Conservation (phyloP, 92 coral and sea anemone species). For the Chrysogorgia sp. region DNA sequence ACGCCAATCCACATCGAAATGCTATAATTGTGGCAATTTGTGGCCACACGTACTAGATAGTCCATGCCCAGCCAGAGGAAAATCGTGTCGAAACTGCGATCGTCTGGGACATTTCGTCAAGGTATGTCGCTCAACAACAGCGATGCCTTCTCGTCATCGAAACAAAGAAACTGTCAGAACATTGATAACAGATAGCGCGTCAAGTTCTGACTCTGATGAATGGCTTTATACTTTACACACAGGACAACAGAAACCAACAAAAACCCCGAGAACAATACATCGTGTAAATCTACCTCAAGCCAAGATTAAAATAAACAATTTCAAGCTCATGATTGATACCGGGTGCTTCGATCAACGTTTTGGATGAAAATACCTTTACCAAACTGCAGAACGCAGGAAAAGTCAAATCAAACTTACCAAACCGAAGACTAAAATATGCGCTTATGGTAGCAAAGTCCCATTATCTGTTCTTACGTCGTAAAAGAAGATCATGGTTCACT, state of each 20-base stretch:
- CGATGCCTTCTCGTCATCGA: background rate
- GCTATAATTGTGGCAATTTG: slow-evolving; percentile 5
- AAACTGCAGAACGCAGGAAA: slow-evolving; percentile 1
- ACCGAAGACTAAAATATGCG: slow-evolving; percentile 2
- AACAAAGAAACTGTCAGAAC: background rate
- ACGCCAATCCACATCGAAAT: background rate
- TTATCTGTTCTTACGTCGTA: slow-evolving; percentile 11
- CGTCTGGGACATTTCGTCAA: slow-evolving; percentile 32
- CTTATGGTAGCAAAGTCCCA: slow-evolving; percentile 1
- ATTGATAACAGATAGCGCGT: slow-evolving; percentile 7
- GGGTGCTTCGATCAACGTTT: slow-evolving; percentile 19
- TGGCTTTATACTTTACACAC: slow-evolving; percentile 16
- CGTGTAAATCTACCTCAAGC: slow-evolving; percentile 20
- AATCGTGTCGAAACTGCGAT: slow-evolving; percentile 1
- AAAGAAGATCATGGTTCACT: slow-evolving; percentile 1
- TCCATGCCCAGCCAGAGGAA: slow-evolving; percentile 6
- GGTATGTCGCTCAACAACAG: slow-evolving; percentile 17
- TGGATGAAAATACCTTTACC: background rate
- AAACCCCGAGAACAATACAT: background rate
- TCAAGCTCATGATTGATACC: slow-evolving; percentile 18
- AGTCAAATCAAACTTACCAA: background rate
- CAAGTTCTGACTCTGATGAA: slow-evolving; percentile 34
- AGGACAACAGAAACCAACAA: slow-evolving; percentile 1
- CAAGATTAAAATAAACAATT: slow-evolving; percentile 31
- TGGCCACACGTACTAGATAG: background rate